Conservation (phyloP, 2,113 vertebrate genomes). For the Tetrax tetrax region DNA sequence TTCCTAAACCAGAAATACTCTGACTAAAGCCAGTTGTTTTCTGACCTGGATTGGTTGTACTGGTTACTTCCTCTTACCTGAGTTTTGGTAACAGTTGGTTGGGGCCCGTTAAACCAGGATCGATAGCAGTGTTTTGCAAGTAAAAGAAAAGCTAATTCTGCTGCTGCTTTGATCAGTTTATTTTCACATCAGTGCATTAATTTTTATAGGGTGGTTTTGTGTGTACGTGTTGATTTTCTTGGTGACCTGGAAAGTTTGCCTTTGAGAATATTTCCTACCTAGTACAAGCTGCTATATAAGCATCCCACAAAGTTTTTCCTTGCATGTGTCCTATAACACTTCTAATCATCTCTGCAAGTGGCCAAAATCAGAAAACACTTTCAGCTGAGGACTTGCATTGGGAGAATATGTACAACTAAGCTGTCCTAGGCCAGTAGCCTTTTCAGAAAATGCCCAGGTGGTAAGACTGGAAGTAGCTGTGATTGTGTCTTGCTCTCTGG, state of each 20-base stretch:
- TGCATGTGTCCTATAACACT: accelerated
- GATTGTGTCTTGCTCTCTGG: too few relatives aligned
- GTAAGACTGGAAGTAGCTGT: neutral
- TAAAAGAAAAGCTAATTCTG: neutral
- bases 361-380: accelerated
- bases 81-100: accelerated
- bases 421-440: neutral
- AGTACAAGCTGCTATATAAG: neutral
- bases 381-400: accelerated
- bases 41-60: neutral
- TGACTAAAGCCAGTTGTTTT: neutral
- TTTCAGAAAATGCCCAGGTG: neutral
- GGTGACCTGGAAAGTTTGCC: neutral
- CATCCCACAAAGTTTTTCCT: neutral
- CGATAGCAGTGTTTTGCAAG: neutral
- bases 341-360: neutral
- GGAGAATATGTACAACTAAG: accelerated
- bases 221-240: accelerated
- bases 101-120: neutral
- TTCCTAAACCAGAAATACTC: accelerated
- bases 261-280: neutral
- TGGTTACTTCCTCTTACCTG: neutral
- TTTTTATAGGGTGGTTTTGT: neutral
- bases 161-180: neutral
- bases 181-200: neutral